phyloP scores from a whole-genome alignment of 2,888 invertebrate species.

The Drosophila mimica region DNA sequence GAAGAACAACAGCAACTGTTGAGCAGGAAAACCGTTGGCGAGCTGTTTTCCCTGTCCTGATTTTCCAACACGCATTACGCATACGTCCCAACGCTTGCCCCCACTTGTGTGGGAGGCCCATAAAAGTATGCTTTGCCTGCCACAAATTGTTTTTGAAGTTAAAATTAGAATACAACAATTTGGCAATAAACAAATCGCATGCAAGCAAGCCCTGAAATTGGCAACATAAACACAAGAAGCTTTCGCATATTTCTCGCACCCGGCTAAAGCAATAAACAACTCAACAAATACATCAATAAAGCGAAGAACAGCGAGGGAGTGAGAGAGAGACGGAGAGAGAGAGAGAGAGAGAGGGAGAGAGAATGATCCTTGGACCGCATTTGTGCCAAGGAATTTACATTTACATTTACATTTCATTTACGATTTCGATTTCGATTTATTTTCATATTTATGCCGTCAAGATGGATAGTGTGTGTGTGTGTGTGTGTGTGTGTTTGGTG shows the following conservation, averaged over 20 bases:
- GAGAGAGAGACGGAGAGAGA: not conserved
- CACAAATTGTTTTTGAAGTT: conserved; percentile 51
- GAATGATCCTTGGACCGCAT: conserved; percentile 18
- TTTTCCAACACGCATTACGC: conserved; percentile 23
- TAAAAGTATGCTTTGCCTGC: conserved; percentile 47
- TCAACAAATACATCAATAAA: conserved; percentile 54
- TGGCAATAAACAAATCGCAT: conserved; percentile 34
- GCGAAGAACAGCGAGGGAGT: no score
- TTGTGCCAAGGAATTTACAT: conserved; percentile 35
- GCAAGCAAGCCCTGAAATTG: conserved; percentile 25
- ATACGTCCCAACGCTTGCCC: conserved; percentile 13
- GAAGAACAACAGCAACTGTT: conserved; percentile 1
- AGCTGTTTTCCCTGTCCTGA: not conserved
- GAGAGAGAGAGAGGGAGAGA: no score
- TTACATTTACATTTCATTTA: conserved; percentile 50
- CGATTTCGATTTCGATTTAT: conserved; percentile 55
- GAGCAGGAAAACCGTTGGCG: not conserved
- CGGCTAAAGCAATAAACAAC: conserved; percentile 53
- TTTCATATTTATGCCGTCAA: conserved; percentile 65
- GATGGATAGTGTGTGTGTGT: conserved; percentile 55
- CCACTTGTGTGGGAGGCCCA: conserved; percentile 17
- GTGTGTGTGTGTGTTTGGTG: not conserved
- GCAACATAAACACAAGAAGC: conserved; percentile 38
- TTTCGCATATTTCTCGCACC: conserved; percentile 34
- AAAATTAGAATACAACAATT: conserved; percentile 44